These are phyloP conservation scores for Zaprionus lachaisei DNA, from an alignment of 1,140 invertebrate species.

Conservation along the genomic window DNA sequence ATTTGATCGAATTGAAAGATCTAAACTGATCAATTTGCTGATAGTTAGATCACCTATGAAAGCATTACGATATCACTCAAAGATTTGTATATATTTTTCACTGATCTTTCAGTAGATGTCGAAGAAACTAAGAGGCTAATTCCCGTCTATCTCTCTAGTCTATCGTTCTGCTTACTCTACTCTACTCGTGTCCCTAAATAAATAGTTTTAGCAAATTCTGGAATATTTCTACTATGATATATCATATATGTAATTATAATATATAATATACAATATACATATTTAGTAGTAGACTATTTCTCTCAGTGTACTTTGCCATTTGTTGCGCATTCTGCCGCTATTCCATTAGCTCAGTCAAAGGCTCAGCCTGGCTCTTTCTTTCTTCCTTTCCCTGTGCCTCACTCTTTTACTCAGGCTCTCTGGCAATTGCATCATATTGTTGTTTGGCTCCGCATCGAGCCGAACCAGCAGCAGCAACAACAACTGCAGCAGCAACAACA, in stretches of 20 bases:
- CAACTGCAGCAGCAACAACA: conserved; percentile 34
- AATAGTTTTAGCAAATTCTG: background rate
- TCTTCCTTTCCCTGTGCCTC: background rate
- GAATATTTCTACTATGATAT: background rate
- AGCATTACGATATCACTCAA: too few species aligned
- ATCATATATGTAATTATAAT: background rate
- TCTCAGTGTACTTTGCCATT: background rate
- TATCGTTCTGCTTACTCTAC: too few species aligned
- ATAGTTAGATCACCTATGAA: too few species aligned
- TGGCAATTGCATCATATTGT: conserved; percentile 72
- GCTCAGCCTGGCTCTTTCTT: background rate
- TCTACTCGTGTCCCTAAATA: too few species aligned
- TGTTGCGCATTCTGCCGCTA: conserved; percentile 24
- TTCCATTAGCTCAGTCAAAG: conserved; percentile 50
- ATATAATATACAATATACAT: background rate
- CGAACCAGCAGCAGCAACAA: conserved; percentile 13
- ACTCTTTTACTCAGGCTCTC: background rate
- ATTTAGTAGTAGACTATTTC: background rate
- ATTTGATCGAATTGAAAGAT: background rate
- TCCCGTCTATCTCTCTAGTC: too few species aligned
- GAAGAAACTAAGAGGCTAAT: fast-evolving
- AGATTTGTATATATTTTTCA: too few species aligned
- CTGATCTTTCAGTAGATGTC: too few species aligned
- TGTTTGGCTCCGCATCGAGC: conserved; percentile 12
- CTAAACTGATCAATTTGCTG: too few species aligned